Evolutionary conservation across 2,888 invertebrate species (phyloP), one percentile per base, ranked within the genome.

Genomic region (Eristalinus aeneus): DNA sequence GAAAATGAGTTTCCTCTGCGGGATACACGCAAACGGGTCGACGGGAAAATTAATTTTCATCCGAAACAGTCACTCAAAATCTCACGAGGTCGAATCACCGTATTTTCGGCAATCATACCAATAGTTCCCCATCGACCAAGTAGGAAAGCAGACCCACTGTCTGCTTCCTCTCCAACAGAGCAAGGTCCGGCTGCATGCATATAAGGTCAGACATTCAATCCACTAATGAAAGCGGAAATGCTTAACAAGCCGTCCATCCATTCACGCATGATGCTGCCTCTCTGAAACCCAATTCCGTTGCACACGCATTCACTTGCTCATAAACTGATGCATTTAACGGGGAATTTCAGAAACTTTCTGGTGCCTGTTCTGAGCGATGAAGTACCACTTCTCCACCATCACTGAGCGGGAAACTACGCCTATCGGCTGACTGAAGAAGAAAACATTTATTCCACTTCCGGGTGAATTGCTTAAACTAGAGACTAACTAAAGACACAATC

Each of bases 401-500:
- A 16, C 39, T 12, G 39, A 39, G n/a, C n/a, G 12, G 12, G 32
- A 32, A 68, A 56, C 54, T 54, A 54, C 31, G 23, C n/a, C 67
- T 53, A 20, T n/a, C 20, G 11, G 31, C n/a, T 3, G 1, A n/a
- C 12, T 12, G 8, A 8, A 16, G 1, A 5, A 10, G 22, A 23
- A 23, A 68, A 56, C 34, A 53, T 56, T 56, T 68, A 68, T 56
- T 68, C 54, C 68, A 56, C 68, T 63, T 54, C 54, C 6, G 34
- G 22, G 22, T 56, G 56, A 68, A 68, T 68, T 68, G 68, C 68
- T 34, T 68, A 68, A 68, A 68, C 68, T 68, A 56, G n/a, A 56
- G 68, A 46, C 46, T 56, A 68, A 68, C 68, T 68, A 56, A 22
- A 56, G 68, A 46, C 46, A 36, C 56, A 68, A 68, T 68, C 34